Conservation (phyloP, 2,888 invertebrate species). For the Stenotaenia linearis region DNA sequence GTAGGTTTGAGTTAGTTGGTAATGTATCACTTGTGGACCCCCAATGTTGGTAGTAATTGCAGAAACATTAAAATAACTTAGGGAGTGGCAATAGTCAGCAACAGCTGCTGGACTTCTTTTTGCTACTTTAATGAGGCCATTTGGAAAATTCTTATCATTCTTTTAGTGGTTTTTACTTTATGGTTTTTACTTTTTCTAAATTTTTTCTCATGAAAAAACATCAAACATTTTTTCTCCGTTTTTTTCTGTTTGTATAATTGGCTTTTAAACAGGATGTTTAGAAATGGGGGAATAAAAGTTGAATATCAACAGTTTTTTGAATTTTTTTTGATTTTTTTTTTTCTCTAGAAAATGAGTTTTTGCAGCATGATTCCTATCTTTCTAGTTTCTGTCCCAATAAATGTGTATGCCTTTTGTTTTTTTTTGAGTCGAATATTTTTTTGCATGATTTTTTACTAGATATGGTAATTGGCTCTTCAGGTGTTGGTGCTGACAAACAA, state of each 20-base stretch:
- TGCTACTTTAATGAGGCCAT: background rate
- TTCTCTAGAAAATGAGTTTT: background rate
- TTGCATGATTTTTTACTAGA: background rate
- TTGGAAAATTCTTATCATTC: background rate
- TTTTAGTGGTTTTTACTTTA: background rate
- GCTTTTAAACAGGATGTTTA: background rate
- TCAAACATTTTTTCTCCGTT: background rate
- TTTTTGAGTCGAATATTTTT: background rate
- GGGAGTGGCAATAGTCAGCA: conserved; percentile 3
- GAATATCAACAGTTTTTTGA: background rate
- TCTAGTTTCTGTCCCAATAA: too few species aligned
- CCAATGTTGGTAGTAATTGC: background rate
- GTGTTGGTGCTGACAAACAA: background rate
- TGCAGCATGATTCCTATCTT: background rate
- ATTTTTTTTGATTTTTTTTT: background rate
- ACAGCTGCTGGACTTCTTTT: conserved; percentile 14
- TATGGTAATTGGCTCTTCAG: background rate
- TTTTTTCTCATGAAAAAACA: background rate
- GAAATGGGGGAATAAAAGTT: background rate
- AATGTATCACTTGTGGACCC: background rate
- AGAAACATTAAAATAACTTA: conserved; percentile 4
- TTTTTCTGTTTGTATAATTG: background rate
- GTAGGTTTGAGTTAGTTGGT: background rate
- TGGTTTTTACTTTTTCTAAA: background rate
- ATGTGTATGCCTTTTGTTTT: background rate